phyloP scores from a whole-genome alignment of 2,113 vertebrate genomes.

The Spilogale gracilis region DNA sequence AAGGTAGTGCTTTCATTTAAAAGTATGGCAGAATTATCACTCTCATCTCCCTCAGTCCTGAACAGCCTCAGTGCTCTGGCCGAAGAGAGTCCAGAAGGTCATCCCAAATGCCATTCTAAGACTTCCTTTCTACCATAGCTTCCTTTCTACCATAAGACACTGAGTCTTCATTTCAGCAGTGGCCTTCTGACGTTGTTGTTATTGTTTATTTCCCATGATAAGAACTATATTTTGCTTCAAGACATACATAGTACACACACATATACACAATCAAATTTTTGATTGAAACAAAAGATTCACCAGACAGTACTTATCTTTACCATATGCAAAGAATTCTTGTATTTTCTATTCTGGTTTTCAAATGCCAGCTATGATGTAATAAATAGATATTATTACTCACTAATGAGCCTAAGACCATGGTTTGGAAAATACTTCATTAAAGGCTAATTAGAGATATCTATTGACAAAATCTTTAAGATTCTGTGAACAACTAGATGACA shows the following conservation, averaged over 20 bases:
- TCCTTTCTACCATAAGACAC: neutral
- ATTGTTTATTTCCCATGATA: neutral
- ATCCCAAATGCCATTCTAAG: neutral
- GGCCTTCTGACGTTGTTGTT: neutral
- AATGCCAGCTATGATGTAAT: neutral
- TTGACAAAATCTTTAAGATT: conserved; percentile 44
- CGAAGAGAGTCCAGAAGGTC: neutral
- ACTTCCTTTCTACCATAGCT: neutral
- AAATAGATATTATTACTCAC: neutral
- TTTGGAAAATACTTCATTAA: conserved; percentile 52
- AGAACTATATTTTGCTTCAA: conserved; percentile 38
- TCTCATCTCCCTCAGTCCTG: neutral
- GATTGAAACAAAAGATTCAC: conserved; percentile 7
- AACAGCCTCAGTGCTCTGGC: neutral
- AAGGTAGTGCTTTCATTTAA: neutral
- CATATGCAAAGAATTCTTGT: neutral
- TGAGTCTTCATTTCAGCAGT: neutral
- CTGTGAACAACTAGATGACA: neutral
- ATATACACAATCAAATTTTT: neutral
- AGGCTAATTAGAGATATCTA: neutral
- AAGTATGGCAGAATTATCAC: neutral
- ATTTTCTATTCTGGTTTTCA: conserved; percentile 21
- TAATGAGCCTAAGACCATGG: neutral
- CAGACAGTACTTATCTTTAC: neutral
- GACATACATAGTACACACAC: neutral